Evolutionary conservation across 2,797 vertebrate genomes (phyloP), one percentile per base, ranked within the genome.

Genomic region (Enteromius thamalakanensis): DNA sequence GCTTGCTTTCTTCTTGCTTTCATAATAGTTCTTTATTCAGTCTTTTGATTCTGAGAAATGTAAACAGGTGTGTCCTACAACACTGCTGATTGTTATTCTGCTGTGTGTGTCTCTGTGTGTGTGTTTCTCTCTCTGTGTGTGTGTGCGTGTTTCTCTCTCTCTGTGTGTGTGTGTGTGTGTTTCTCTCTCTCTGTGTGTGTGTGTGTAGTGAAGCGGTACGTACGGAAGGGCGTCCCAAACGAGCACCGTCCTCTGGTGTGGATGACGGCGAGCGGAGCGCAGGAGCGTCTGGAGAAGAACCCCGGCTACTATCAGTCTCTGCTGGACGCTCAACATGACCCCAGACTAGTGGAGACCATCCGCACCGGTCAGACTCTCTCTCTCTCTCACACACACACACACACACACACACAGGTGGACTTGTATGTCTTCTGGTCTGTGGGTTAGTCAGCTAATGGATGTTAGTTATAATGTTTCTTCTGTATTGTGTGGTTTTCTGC

Each of bases 231-330:
- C 1, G 91, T 99, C 40, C 98, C 98, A 0, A 95, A 94, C 23
- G 96, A 98, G 87, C 96, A 97, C 86, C 95, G 98, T 0, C 92
- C 96, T 40, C 91, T 91, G 10, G 93, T 98, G 83, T 99, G 98
- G 98, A 97, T 99, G 97, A 92, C 93, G 2, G 93, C 96, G 29
- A 99, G 98, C 3, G 97, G 98, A 0, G 97, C 97, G 3, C 96
- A 96, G 92, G 91, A 95, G 62, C 94, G 86, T 83, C 93, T 98
- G 95, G 96, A 98, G 67, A 92, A 86, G 83, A 96, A 96, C 82
- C 95, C 94, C 0, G 96, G 96, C 8, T 96, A 98, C 87, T 99
- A 98, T 91, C 94, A 93, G 42, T 95, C 91, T 3, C 94, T 99
- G 17, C 95, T 97, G 76, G 93, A 92, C 84, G 91, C 88, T 49